Conservation (phyloP, 2,113 vertebrate species). For the Clarias gariepinus region DNA sequence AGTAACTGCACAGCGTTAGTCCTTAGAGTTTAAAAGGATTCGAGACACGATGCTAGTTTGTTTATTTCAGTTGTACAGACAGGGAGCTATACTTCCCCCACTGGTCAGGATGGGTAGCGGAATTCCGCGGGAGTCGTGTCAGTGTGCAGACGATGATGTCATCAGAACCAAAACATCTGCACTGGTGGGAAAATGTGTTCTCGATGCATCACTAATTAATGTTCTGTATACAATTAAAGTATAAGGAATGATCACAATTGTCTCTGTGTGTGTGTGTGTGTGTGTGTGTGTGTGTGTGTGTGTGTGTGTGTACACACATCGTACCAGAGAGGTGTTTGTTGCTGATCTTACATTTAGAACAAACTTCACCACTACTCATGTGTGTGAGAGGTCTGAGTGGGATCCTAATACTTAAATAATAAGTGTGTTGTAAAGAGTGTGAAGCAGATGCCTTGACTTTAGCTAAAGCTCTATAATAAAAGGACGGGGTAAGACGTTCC, state of each 20-base stretch:
- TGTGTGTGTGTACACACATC: not conserved
- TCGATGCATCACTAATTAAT: not conserved
- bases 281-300: too few relatives aligned
- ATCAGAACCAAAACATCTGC: not conserved
- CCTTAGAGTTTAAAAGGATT: not conserved
- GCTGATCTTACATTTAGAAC: conserved; percentile 1
- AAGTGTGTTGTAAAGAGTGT: conserved; percentile 28
- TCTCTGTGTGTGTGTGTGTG: conserved; percentile 5
- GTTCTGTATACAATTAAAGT: not conserved
- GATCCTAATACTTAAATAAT: not conserved
- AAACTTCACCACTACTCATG: conserved; percentile 37
- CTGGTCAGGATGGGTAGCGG: not conserved
- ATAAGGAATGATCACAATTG: not conserved
- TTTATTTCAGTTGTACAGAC: not conserved
- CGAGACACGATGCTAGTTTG: not conserved
- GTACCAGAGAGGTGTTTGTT: not conserved
- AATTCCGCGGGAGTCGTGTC: too few relatives aligned
- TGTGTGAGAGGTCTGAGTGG: conserved; percentile 4
- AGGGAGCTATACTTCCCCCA: not conserved
- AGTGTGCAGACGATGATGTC: too few relatives aligned
- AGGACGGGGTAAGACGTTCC: not conserved
- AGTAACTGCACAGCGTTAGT: not conserved
- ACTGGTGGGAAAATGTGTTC: too few relatives aligned
- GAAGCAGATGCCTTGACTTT: conserved; percentile 16
- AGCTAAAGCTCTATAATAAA: conserved; percentile 39